Conservation (phyloP, 2,888 invertebrate species). For the Eulithis prunata region DNA sequence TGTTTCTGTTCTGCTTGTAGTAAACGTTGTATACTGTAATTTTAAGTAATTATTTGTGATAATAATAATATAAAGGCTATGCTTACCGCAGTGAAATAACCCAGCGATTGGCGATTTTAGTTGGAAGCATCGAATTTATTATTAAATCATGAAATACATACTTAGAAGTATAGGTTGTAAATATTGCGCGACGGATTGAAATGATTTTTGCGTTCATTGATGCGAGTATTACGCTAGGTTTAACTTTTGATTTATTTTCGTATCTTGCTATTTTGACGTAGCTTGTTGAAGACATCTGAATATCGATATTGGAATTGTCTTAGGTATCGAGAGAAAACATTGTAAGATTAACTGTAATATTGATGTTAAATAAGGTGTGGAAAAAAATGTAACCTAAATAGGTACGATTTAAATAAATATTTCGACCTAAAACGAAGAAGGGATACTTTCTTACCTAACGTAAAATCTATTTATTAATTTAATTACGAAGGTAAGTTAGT, state of each 20-base stretch:
- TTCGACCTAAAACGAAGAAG: background rate
- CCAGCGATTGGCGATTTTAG: conserved; percentile 38
- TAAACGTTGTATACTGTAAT: conserved; percentile 11
- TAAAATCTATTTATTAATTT: background rate
- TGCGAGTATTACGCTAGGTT: conserved; percentile 16
- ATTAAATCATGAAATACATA: conserved; percentile 33
- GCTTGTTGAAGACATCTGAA: conserved; percentile 18
- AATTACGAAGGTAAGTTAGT: no score
- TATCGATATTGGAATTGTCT: conserved; percentile 13
- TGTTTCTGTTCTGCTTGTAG: conserved; percentile 15
- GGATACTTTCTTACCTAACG: background rate
- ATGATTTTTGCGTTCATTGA: conserved; percentile 14
- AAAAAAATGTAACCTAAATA: no score
- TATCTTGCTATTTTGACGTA: conserved; percentile 9
- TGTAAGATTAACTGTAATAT: conserved; percentile 1
- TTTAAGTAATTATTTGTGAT: conserved; percentile 40
- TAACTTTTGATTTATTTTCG: conserved; percentile 18
- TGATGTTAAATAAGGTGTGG: no score
- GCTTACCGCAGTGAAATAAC: conserved; percentile 27
- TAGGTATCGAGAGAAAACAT: conserved; percentile 21
- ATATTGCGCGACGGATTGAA: conserved; percentile 16
- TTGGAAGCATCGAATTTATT: conserved; percentile 44
- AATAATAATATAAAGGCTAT: conserved; percentile 41
- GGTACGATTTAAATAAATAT: background rate
- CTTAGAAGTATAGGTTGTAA: conserved; percentile 18